Evolutionary conservation across 2,797 vertebrate species (phyloP).

Genomic region (Karalla daura): DNA sequence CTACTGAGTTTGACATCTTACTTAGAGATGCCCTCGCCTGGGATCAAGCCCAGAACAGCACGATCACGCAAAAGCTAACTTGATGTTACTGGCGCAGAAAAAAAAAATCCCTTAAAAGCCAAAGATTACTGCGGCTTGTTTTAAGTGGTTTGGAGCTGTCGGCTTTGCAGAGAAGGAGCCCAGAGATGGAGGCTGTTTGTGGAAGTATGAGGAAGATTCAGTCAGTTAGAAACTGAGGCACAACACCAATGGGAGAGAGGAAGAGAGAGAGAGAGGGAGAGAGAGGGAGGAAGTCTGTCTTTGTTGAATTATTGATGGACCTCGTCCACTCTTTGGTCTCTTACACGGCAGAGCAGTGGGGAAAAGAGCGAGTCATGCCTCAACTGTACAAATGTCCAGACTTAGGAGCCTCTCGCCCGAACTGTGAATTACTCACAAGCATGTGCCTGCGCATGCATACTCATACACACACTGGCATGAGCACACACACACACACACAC

Average conservation of each 20-base stretch:
- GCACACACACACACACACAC: constrained; percentile 24
- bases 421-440: constrained; percentile 21
- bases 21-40: not conserved
- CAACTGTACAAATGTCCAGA: constrained; percentile 42
- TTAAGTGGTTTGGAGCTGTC: constrained; percentile 39
- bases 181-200: constrained; percentile 39
- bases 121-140: constrained; percentile 42
- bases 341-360: constrained; percentile 54
- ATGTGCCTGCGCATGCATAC: constrained; percentile 7
- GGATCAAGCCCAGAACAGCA: constrained; percentile 27
- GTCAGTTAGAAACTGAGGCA: constrained; percentile 50
- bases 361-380: constrained; percentile 67
- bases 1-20: constrained; percentile 7
- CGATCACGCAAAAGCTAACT: constrained; percentile 30
- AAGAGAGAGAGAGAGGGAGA: not conserved
- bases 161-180: constrained; percentile 7
- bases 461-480: constrained; percentile 1
- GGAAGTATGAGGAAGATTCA: constrained; percentile 49
- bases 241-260: constrained; percentile 10
- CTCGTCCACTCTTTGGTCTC: constrained; percentile 72
- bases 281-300: constrained; percentile 63
- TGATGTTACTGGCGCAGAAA: constrained; percentile 23
- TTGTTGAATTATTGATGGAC: constrained; percentile 83
- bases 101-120: constrained; percentile 51
- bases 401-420: constrained; percentile 35